phyloP scores from a whole-genome alignment of 2,888 invertebrate genomes.

The Tetanocera ferruginea region DNA sequence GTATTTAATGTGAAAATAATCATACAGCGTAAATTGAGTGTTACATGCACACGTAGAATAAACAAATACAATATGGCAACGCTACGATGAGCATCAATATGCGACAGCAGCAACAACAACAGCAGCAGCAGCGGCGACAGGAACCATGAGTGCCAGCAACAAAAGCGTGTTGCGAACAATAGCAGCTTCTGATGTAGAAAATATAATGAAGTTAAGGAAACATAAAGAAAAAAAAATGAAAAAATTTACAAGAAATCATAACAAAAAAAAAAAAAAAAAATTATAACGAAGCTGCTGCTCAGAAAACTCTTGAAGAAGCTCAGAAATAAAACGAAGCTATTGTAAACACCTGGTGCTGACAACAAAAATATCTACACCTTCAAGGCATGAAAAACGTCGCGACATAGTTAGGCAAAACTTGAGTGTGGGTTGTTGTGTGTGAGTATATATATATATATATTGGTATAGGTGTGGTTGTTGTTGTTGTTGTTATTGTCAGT shows the following conservation, averaged over 20 bases:
- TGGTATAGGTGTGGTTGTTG: not conserved
- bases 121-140: not conserved
- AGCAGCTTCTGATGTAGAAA: not conserved
- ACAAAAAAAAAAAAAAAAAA: not conserved
- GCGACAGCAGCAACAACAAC: not conserved
- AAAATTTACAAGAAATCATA: too few relatives aligned
- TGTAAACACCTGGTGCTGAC: not conserved
- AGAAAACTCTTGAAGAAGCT: not conserved
- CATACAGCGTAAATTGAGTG: conserved; percentile 24
- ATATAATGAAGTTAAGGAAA: conserved; percentile 12
- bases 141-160: not conserved
- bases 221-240: not conserved
- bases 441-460: too few relatives aligned
- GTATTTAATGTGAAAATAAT: conserved; percentile 20
- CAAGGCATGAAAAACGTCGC: not conserved
- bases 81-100: conserved; percentile 20
- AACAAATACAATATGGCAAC: conserved; percentile 6
- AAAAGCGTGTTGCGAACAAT: not conserved
- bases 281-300: not conserved
- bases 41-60: conserved; percentile 4
- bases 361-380: not conserved
- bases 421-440: too few relatives aligned
- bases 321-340: not conserved
- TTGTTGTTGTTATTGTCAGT: not conserved
- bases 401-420: not conserved